Conservation (phyloP, 2,888 invertebrate genomes). For the Amblyteles armatorius region DNA sequence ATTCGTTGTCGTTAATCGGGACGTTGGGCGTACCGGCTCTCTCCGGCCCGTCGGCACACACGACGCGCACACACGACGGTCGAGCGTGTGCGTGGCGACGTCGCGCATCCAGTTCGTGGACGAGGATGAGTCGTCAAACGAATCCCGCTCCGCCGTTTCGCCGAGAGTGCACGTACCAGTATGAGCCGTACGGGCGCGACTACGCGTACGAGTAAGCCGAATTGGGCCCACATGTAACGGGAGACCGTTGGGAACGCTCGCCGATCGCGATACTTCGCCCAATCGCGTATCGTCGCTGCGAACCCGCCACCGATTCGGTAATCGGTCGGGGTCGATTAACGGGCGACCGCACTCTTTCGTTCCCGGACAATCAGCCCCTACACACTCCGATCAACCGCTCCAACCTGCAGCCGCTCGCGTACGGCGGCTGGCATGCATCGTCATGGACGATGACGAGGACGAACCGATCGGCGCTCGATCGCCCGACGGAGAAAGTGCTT, state of each 20-base stretch:
- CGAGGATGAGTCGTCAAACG: constrained; percentile 37
- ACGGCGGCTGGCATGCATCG: constrained; percentile 35
- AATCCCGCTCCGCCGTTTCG: constrained; percentile 16
- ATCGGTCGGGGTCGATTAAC: constrained; percentile 60
- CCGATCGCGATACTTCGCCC: constrained; percentile 57
- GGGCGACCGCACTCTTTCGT: constrained; percentile 67
- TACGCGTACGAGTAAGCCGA: constrained; percentile 26
- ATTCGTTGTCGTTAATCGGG: constrained; percentile 82
- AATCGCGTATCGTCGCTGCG: constrained; percentile 42
- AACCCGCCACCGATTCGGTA: constrained; percentile 58
- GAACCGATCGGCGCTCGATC: constrained; percentile 26
- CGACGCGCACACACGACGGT: constrained; percentile 10
- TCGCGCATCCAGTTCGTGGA: neutral
- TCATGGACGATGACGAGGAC: constrained; percentile 50
- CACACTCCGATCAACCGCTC: constrained; percentile 33
- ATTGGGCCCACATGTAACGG: constrained; percentile 61
- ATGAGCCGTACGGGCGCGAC: neutral
- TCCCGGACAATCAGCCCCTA: constrained; percentile 63
- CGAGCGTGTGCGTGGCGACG: neutral
- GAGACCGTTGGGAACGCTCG: constrained; percentile 57
- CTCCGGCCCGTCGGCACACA: constrained; percentile 39
- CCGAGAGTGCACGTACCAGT: constrained; percentile 5
- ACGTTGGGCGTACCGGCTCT: constrained; percentile 66
- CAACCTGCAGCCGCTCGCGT: constrained; percentile 17
- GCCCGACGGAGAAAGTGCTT: no score